A percentile compares a stretch with the other conserved stretches of the same genome.
These are phyloP conservation scores for Caradrina kadenii DNA, from an alignment of 2,888 invertebrate species.

Conservation along the genomic window DNA sequence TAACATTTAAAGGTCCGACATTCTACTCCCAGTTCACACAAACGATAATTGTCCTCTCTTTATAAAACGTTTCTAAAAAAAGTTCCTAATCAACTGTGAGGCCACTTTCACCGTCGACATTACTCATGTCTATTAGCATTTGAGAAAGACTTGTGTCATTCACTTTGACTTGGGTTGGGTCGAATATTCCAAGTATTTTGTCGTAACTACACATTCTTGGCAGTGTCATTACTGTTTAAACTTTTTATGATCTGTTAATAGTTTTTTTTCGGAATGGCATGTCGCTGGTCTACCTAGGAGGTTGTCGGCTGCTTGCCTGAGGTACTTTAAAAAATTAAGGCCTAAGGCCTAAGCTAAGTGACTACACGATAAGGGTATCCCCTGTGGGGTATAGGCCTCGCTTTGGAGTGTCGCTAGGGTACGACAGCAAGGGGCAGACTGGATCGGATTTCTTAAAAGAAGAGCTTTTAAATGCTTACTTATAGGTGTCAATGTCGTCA, in stretches of 20 bases:
- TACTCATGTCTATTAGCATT: conserved; percentile 72
- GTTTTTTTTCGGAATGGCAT: no score
- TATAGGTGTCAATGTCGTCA: neutral
- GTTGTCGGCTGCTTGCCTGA: no score
- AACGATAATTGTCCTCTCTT: conserved; percentile 61
- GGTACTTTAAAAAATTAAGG: no score
- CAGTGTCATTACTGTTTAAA: conserved; percentile 20
- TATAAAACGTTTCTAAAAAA: conserved; percentile 65
- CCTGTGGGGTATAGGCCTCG: no score
- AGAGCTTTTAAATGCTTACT: conserved; percentile 1
- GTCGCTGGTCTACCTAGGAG: no score
- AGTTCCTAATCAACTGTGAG: conserved; percentile 71
- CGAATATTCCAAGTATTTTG: conserved; percentile 43
- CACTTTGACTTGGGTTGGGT: conserved; percentile 62
- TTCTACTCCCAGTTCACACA: conserved; percentile 39
- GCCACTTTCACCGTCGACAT: conserved; percentile 79
- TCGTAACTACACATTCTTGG: conserved; percentile 42
- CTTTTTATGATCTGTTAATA: neutral
- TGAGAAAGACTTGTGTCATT: conserved; percentile 60
- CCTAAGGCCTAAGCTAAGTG: no score
- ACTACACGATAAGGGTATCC: no score
- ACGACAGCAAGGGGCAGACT: no score
- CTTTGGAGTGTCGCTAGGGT: no score
- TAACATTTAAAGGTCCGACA: conserved; percentile 30
- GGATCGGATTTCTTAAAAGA: neutral